Base-by-base conservation (phyloP, 2,797 vertebrate genomes). In the Amazona ochrocephala region DNA sequence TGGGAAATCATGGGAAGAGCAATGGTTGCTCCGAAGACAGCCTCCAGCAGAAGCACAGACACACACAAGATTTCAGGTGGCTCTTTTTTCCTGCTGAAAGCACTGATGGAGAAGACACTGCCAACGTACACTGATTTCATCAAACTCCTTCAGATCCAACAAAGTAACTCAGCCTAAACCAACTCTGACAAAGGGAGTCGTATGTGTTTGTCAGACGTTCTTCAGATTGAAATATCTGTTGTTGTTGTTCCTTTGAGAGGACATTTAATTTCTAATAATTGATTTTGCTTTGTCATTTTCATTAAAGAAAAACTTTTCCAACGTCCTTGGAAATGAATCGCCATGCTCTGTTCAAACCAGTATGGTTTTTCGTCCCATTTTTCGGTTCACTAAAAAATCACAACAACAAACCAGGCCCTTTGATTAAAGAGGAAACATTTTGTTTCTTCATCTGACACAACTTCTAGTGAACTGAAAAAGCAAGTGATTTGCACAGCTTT, bases 381-480 rank as follows among this genome's bases (percentile, higher is more conserved):
- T 92, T 93, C 80, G 84, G 75, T 95, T 96, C 94, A 92, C 72
- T 87, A 94, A 87, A 87, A 90, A 93, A 85, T 91, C 87, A 62
- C 48, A 94, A 54, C 66, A 92, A 87, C 83, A 85, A 73, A 44
- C 71, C 62, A 54, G n/a, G 67, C 56, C 60, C 39, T 89, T 89
- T 60, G 89, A 92, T 93, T 95, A 70, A 32, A 17, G n/a, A 68
- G 54, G 79, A 90, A 89, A 64, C 34, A 2, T 50, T 24, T 54
- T 58, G 29, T 65, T 76, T 72, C 72, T 80, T 64, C 13, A 87
- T 84, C 79, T 74, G 76, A 78, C 53, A 89, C 82, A 96, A 97
- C 84, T 96, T 91, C 21, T 74, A 94, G 76, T 34, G 74, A 96
- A 96, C 94, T 5, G 2, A 96, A 95, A 95, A 96, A 89, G 85